Conservation (phyloP, 2,797 vertebrate genomes). For the Danio aesculapii region DNA sequence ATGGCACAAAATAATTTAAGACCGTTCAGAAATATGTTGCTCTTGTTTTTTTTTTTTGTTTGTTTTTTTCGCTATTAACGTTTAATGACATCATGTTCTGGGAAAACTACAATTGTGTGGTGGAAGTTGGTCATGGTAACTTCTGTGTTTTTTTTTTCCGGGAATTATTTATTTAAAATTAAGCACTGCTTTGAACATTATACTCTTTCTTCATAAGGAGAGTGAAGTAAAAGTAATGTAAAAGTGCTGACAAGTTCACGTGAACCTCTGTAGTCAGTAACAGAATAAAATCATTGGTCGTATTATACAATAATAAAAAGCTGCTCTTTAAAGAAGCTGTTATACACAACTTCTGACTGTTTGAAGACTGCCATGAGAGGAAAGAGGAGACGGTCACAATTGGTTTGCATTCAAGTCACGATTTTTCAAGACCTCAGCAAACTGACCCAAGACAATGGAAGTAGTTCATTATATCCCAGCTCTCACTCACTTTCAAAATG, state of each 20-base stretch:
- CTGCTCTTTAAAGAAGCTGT: not conserved
- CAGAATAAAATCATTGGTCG: not conserved
- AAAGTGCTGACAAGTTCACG: not conserved
- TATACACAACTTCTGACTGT: not conserved
- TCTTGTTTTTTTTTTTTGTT: too few relatives aligned
- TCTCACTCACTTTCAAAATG: conserved; percentile 27
- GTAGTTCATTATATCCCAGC: conserved; percentile 53
- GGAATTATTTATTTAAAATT: too few relatives aligned
- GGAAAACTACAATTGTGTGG: too few relatives aligned
- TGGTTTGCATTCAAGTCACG: conserved; percentile 43
- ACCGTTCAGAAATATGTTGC: too few relatives aligned
- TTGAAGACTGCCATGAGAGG: not conserved
- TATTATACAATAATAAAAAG: not conserved
- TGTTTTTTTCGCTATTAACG: too few relatives aligned
- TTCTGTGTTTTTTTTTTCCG: too few relatives aligned
- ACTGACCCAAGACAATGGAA: conserved; percentile 45
- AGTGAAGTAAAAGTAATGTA: not conserved
- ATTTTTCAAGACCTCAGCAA: conserved; percentile 32
- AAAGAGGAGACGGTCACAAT: not conserved
- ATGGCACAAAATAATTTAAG: too few relatives aligned
- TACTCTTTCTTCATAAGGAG: too few relatives aligned
- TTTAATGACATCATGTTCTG: too few relatives aligned
- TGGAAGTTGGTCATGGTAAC: too few relatives aligned
- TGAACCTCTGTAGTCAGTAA: too few relatives aligned
- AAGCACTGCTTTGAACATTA: too few relatives aligned